These are phyloP conservation scores for Trinectes maculatus DNA, from an alignment of 2,113 vertebrate species.

Conservation along the genomic window DNA sequence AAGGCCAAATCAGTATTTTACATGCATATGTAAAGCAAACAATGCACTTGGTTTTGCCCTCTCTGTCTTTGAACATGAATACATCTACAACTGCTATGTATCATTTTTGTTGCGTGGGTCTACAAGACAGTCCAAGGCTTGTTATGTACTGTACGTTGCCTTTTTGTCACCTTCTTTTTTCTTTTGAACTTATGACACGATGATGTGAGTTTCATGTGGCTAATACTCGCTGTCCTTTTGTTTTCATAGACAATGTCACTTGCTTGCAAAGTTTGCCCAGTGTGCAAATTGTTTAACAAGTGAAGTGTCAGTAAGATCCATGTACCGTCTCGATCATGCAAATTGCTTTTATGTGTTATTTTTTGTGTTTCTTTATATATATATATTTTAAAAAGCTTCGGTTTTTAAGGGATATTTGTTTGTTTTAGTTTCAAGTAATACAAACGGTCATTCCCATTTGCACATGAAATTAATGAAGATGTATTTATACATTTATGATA, in stretches of 20 bases:
- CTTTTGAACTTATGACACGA: slow-evolving; percentile 52
- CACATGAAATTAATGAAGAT: slow-evolving; percentile 83
- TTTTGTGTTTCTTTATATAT: slow-evolving; percentile 50
- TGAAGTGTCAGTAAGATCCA: slow-evolving; percentile 73
- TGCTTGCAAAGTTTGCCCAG: slow-evolving; percentile 65
- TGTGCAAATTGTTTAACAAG: slow-evolving; percentile 69
- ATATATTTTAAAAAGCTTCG: slow-evolving; percentile 58
- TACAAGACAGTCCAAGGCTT: slow-evolving; percentile 60
- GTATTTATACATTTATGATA: slow-evolving; percentile 84
- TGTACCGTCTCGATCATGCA: slow-evolving; percentile 58
- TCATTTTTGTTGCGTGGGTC: slow-evolving; percentile 59
- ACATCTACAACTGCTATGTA: slow-evolving; percentile 52
- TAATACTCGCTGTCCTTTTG: slow-evolving; percentile 57
- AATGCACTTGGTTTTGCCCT: slow-evolving; percentile 55
- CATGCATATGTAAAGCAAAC: slow-evolving; percentile 38
- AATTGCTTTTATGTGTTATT: slow-evolving; percentile 56
- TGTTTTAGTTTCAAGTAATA: slow-evolving; percentile 71
- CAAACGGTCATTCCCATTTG: slow-evolving; percentile 82
- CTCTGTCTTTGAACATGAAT: slow-evolving; percentile 43
- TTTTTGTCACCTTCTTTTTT: slow-evolving; percentile 51
- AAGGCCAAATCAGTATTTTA: slow-evolving; percentile 71
- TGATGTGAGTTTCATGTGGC: slow-evolving; percentile 61
- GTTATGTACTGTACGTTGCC: slow-evolving; percentile 72
- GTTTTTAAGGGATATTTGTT: slow-evolving; percentile 82
- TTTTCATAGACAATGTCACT: slow-evolving; percentile 75